Base-by-base conservation (phyloP, 2,113 vertebrate genomes). In the Anseranas semipalmata region DNA sequence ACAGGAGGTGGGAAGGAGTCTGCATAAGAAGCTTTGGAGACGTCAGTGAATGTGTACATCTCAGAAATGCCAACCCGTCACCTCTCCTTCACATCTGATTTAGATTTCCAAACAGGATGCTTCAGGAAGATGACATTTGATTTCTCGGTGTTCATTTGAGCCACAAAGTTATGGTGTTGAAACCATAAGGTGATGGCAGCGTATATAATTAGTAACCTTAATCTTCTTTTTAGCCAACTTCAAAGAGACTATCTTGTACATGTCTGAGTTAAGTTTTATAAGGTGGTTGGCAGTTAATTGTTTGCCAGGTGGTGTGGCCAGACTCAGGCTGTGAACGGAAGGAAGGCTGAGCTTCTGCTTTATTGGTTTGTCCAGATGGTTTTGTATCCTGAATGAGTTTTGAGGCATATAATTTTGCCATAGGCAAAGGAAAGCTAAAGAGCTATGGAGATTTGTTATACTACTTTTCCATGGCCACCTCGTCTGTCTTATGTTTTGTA, bases 91-190 rank as follows among this genome's bases (percentile, higher is more conserved):
- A 45, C 60, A 2, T 76, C 91, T 65, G 65, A 33, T 91, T 95
- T 74, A 77, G 87, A 83, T 93, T 93, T 97, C 90, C 68, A 88
- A 56, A 71, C 78, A 90, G 88, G 72, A 77, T 85, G 90, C 94
- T 93, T 94, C 87, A 87, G 90, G 95, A 96, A 91, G 72, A 80
- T 94, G 94, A 84, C 85, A 37, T 89, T 90, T 89, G 10, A 10
- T 91, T 95, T 96, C 95, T 91, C 66, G n/a, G 52, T 85, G 77
- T 90, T 94, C 80, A 39, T 67, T 92, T 90, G 93, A 96, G 89
- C 77, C 76, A 71, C 65, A 84, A 76, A 60, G 50, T 11, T 73
- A 30, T 92, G 94, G 89, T 80, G 88, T 68, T 89, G 94, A 76
- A 94, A 82, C 68, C 90, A 67, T 93, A 19, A 83, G 76, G 67